These are phyloP conservation scores for Orthosia gothica DNA, from an alignment of 2,888 invertebrate species.

Conservation along the genomic window DNA sequence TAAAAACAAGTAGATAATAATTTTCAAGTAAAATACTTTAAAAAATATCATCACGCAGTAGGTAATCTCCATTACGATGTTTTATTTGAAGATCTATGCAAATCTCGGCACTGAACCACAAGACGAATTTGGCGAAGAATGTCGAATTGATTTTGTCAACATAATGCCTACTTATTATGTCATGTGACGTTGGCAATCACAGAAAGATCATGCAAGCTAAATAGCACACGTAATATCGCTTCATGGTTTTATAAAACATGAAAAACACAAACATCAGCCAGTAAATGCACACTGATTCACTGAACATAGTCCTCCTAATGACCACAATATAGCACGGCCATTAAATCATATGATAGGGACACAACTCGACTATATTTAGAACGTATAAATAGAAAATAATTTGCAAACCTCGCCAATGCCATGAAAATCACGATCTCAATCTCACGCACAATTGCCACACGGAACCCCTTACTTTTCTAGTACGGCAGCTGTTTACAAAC, in stretches of 20 bases:
- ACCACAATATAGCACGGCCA: slow-evolving; percentile 18
- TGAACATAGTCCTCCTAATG: slow-evolving; percentile 34
- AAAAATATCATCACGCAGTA: slow-evolving; percentile 6
- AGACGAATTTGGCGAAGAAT: slow-evolving; percentile 22
- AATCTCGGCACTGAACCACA: slow-evolving; percentile 16
- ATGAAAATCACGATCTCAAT: slow-evolving; percentile 48
- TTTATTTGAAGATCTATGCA: slow-evolving; percentile 22
- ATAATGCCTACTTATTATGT: not conserved
- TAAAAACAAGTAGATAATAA: not conserved
- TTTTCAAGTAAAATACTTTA: slow-evolving; percentile 5
- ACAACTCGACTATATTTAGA: slow-evolving; percentile 21
- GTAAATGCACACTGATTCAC: not conserved
- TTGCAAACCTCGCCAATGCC: slow-evolving; percentile 47
- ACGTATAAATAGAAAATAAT: slow-evolving; percentile 37
- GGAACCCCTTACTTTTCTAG: slow-evolving; percentile 23
- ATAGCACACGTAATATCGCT: not conserved
- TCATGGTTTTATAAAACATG: not conserved
- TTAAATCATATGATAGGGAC: slow-evolving; percentile 43
- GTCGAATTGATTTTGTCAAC: slow-evolving; percentile 33
- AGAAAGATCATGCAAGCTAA: not conserved
- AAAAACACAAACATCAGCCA: not conserved
- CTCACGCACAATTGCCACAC: slow-evolving; percentile 54
- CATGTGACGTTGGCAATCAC: not conserved
- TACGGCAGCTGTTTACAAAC: not conserved
- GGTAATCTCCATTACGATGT: not conserved